phyloP scores from a whole-genome alignment of 2,113 vertebrate genomes.

The Buteo buteo region DNA sequence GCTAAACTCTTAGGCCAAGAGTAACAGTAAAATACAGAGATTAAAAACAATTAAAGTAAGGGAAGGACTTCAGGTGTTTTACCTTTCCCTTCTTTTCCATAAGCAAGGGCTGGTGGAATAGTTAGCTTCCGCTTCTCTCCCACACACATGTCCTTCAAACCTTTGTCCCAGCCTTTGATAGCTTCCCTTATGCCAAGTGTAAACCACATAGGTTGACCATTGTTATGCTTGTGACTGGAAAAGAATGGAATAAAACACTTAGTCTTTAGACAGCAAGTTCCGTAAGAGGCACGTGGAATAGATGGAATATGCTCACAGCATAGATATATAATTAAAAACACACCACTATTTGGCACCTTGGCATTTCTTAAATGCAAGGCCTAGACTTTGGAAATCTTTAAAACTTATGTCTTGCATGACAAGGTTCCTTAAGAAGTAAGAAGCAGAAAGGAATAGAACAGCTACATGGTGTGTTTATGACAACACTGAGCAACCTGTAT shows the following conservation, averaged over 20 bases:
- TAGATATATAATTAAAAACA: not conserved
- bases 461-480: not conserved
- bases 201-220: constrained; percentile 92
- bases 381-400: not conserved
- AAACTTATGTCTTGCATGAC: not conserved
- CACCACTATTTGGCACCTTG: not conserved
- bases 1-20: not conserved
- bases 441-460: not conserved
- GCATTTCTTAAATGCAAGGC: not conserved
- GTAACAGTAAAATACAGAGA: not conserved
- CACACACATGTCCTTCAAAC: constrained; percentile 88
- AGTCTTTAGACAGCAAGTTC: not conserved
- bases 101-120: constrained; percentile 86
- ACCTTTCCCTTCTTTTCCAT: constrained; percentile 98
- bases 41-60: not conserved
- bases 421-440: not conserved
- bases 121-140: constrained; percentile 90
- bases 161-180: constrained; percentile 93
- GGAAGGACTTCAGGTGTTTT: not conserved
- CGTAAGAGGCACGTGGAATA: not conserved
- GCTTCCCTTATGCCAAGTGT: constrained; percentile 90
- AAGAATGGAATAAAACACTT: not conserved
- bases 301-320: not conserved
- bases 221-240: constrained; percentile 84
- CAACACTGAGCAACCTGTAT: not conserved